phyloP scores from a whole-genome alignment of 30 jellyfish, hydroid and myxozoan genomes.

The Clytia hemisphaerica region DNA sequence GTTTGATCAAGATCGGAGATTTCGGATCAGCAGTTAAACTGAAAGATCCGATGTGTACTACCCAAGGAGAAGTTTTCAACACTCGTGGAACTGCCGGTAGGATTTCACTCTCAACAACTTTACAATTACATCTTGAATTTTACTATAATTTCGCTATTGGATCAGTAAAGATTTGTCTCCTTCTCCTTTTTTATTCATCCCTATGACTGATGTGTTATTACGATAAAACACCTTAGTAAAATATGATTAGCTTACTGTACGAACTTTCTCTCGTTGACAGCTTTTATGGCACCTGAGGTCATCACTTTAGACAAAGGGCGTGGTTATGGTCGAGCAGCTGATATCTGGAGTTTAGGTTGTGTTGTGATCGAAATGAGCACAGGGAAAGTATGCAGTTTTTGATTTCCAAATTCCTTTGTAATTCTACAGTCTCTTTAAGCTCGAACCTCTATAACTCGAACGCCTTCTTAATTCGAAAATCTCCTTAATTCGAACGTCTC shows the following conservation, averaged over 20 bases:
- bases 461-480: no score
- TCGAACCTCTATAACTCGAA: no score
- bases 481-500: no score
- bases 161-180: background rate
- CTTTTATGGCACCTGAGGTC: conserved; percentile 92
- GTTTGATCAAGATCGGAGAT: conserved; percentile 85
- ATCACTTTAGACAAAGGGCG: conserved; percentile 48
- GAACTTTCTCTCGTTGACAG: conserved; percentile 8
- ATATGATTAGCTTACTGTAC: background rate
- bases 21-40: conserved; percentile 94
- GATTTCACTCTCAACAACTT: no score
- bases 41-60: conserved; percentile 60
- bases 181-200: background rate
- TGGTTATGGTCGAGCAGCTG: conserved; percentile 94
- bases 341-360: conserved; percentile 91
- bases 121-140: no score
- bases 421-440: no score
- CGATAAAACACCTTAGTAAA: background rate
- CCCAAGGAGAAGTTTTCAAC: conserved; percentile 83
- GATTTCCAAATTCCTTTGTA: no score
- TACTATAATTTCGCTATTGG: no score
- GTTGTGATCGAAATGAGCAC: conserved; percentile 89
- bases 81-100: conserved; percentile 62
- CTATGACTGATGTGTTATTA: background rate
- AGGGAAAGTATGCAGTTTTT: conserved; percentile 49